These are phyloP conservation scores for Drosophila lutescens DNA, from an alignment of 2,888 invertebrate species.

Conservation along the genomic window DNA sequence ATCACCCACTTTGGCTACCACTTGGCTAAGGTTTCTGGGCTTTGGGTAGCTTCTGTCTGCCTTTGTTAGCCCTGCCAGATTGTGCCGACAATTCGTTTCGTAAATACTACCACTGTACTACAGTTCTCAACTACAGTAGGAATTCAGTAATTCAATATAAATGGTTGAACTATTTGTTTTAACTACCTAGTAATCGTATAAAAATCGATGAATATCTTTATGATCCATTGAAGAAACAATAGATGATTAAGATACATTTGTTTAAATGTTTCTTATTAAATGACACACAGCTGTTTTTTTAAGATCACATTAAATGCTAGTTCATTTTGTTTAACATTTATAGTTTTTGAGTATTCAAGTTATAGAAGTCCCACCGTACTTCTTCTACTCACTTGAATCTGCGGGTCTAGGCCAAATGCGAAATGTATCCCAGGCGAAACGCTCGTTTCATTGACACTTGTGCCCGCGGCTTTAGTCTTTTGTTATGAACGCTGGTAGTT, in stretches of 20 bases:
- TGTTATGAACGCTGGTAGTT: constrained; percentile 51
- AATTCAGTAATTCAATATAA: background rate
- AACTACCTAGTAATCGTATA: no score
- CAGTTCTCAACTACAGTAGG: background rate
- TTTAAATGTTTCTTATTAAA: no score
- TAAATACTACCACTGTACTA: background rate
- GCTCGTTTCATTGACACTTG: constrained; percentile 70
- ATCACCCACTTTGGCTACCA: constrained; percentile 57
- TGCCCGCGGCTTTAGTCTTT: constrained; percentile 65
- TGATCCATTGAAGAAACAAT: no score
- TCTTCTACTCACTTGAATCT: constrained; percentile 36
- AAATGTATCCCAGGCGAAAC: constrained; percentile 57
- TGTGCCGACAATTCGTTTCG: constrained; percentile 6
- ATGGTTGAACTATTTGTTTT: no score
- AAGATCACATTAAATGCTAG: no score
- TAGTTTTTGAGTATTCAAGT: background rate
- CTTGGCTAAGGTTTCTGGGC: constrained; percentile 31
- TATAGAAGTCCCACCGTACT: constrained; percentile 1
- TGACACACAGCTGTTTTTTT: no score
- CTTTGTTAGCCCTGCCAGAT: constrained; percentile 33
- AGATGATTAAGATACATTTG: no score
- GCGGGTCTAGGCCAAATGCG: constrained; percentile 33
- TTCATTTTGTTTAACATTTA: no score
- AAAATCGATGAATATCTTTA: no score
- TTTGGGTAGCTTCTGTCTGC: constrained; percentile 24